Evolutionary conservation across 2,113 vertebrate species (phyloP), one percentile per base, ranked within the genome.

Genomic region (Macrotis lagotis): DNA sequence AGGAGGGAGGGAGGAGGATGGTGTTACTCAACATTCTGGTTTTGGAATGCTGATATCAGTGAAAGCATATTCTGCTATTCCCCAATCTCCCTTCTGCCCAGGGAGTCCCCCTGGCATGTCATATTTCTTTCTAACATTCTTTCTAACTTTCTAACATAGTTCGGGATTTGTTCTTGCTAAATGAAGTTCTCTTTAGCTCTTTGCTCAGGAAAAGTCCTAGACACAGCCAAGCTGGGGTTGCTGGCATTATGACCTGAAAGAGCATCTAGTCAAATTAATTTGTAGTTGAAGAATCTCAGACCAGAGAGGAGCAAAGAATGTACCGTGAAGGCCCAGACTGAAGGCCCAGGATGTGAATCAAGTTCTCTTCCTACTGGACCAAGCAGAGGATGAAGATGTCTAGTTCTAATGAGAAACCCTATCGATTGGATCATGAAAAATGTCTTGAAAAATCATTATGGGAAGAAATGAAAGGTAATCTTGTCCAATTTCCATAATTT

Each of bases 91-190:
- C 90, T 92, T 50, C 91, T 90, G 48, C 88, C 48, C n/a, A 53
- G 22, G 90, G 37, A 90, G 49, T 91, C 66, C 83, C 90, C 66
- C 89, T 83, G 93, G 22, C 91, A 92, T 50, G 91, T 91, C 90
- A 55, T 91, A 91, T 93, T 97, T 97, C 92, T 97, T 66, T 93
- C 96, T 95, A 48, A 96, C 92, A 95, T 98, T 96, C 95, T 96
- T 96, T n/a, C n/a, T n/a, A n/a, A n/a, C n/a, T n/a, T n/a, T n/a
- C n/a, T n/a, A 59, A 94, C 96, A 96, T 97, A 95, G 88, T 96
- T 97, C 94, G 91, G 96, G 95, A 96, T 91, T 96, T 94, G 95
- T 94, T 94, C 66, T 91, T 95, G 31, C n/a, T 44, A 88, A 96
- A 89, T 2, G 49, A 92, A 94, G n/a, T n/a, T n/a, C 94, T 96